Percentiles rank a stretch among this genome's conserved stretches.
phyloP scores from a whole-genome alignment of 1,140 invertebrate species.

The Araneus ventricosus region DNA sequence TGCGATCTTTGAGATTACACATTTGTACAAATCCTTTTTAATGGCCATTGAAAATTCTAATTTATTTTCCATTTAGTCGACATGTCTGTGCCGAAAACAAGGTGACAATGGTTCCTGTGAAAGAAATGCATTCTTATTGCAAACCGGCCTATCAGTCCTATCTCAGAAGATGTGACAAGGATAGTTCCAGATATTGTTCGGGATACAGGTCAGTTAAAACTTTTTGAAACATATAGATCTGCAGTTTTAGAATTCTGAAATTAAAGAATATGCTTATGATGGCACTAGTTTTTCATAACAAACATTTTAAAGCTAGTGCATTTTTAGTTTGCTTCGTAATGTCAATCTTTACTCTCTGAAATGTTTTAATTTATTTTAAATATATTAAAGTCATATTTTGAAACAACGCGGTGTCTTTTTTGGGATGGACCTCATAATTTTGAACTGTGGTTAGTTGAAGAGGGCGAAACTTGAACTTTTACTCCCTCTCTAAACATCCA shows the following conservation, averaged over 20 bases:
- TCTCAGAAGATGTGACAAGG: conserved; percentile 80
- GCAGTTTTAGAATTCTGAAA: neutral
- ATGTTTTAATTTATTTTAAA: too few relatives aligned
- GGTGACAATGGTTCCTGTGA: conserved; percentile 81
- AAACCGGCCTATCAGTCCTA: conserved; percentile 82
- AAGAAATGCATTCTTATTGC: conserved; percentile 81
- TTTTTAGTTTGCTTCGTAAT: too few relatives aligned
- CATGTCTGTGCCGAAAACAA: conserved; percentile 82
- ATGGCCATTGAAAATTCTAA: neutral
- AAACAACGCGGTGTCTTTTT: neutral
- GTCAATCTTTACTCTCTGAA: too few relatives aligned
- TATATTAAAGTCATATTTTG: neutral
- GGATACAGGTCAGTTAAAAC: conserved; percentile 79
- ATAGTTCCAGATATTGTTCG: conserved; percentile 81
- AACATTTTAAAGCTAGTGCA: too few relatives aligned
- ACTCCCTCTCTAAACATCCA: too few relatives aligned
- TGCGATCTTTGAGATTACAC: too few relatives aligned
- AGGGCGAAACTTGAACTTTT: neutral
- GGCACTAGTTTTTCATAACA: too few relatives aligned
- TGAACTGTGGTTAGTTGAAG: neutral
- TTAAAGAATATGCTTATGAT: too few relatives aligned
- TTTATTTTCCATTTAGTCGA: conserved; percentile 79
- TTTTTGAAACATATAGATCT: neutral
- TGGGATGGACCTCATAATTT: neutral
- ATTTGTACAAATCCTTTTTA: too few relatives aligned